A percentile compares a stretch with the other conserved stretches of the same genome.
Conservation (phyloP, 2,113 vertebrate genomes). For the Climacteris rufus region DNA sequence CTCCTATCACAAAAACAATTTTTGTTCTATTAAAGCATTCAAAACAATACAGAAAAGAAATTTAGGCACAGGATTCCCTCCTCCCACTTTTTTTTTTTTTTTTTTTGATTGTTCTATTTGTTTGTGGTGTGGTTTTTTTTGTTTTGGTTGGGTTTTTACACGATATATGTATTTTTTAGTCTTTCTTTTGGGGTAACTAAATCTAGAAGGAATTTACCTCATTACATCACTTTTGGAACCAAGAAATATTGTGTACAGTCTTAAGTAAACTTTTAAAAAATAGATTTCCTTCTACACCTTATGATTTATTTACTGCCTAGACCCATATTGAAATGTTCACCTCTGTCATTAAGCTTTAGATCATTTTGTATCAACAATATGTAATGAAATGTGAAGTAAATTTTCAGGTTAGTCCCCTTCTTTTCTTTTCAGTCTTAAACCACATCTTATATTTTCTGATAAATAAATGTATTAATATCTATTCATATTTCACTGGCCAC, state of each 20-base stretch:
- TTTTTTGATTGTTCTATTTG: neutral
- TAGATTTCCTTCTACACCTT: neutral
- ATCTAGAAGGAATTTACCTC: neutral
- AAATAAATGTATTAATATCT: neutral
- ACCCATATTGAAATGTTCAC: neutral
- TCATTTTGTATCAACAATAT: neutral
- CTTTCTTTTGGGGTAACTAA: neutral
- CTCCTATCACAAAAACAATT: neutral
- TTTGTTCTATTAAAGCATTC: neutral
- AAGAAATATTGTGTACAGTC: neutral
- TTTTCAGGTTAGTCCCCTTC: neutral
- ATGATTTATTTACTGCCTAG: neutral
- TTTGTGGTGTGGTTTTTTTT: neutral
- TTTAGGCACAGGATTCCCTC: rapidly evolving
- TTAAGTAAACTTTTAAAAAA: neutral
- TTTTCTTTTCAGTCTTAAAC: neutral
- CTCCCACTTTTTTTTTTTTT: neutral
- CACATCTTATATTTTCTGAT: neutral
- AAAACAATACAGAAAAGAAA: neutral
- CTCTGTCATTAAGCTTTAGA: neutral
- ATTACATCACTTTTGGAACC: neutral
- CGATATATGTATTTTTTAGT: neutral
- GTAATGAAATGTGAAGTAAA: neutral
- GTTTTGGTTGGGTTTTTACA: neutral
- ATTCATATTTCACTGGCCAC: neutral